These are phyloP conservation scores for Parapsyche elsis DNA, from an alignment of 1,140 invertebrate genomes.

Conservation along the genomic window DNA sequence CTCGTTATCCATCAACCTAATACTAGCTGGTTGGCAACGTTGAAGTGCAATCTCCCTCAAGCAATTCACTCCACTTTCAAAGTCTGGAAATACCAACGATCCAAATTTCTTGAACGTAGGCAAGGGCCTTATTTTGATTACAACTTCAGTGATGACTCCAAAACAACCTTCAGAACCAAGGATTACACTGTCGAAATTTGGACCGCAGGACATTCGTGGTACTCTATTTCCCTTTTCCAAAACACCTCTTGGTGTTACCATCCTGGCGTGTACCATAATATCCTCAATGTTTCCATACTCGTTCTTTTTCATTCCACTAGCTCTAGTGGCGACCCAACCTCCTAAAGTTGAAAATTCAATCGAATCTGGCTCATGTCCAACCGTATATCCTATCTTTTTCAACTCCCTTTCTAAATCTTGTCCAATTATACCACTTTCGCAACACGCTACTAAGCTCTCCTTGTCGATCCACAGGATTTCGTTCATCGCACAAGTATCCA, in stretches of 20 bases:
- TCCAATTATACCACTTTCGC: constrained; percentile 92
- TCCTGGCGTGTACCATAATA: constrained; percentile 87
- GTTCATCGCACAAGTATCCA: constrained; percentile 97
- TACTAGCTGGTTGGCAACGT: constrained; percentile 93
- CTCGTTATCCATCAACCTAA: constrained; percentile 96
- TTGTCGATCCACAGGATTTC: constrained; percentile 93
- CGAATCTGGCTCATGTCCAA: constrained; percentile 96
- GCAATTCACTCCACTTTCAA: constrained; percentile 87
- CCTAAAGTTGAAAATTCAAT: constrained; percentile 98
- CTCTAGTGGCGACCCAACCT: constrained; percentile 97
- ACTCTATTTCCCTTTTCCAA: constrained; percentile 77
- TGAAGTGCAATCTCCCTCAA: constrained; percentile 83
- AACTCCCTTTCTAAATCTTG: constrained; percentile 90
- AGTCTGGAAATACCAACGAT: constrained; percentile 94
- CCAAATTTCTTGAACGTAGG: constrained; percentile 89
- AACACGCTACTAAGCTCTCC: constrained; percentile 78
- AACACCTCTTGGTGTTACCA: constrained; percentile 87
- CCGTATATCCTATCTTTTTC: constrained; percentile 76
- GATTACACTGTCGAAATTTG: constrained; percentile 96
- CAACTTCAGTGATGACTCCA: constrained; percentile 94
- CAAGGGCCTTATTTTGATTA: constrained; percentile 91
- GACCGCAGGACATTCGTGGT: constrained; percentile 91
- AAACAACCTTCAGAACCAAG: constrained; percentile 96
- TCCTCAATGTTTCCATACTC: constrained; percentile 98
- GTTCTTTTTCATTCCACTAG: constrained; percentile 99